Base-by-base conservation (phyloP, 2,797 vertebrate species). In the Ceyx erithaca region DNA sequence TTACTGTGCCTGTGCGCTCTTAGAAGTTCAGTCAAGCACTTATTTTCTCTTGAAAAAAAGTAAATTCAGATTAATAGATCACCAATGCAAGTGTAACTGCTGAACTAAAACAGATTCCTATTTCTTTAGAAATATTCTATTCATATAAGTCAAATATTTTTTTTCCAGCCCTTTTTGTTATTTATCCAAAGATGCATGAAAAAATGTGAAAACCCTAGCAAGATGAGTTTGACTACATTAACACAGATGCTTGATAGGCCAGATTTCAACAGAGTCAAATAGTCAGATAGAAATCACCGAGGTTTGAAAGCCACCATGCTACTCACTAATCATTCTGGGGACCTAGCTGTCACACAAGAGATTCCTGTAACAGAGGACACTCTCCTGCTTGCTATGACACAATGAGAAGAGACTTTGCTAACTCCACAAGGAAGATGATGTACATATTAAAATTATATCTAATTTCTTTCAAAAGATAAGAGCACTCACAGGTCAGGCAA, bases 401-500 rank as follows among this genome's bases (percentile, higher is more conserved):
- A n/a, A 37, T 0, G 3, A 81, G n/a, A 41, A 67, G 48, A 86
- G 70, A 73, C 28, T 81, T 77, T 46, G 30, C 61, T 77, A 66
- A 48, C 9, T 66, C 54, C 35, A 6, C 10, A 73, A 86, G 57
- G 57, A 90, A 90, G 52, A 61, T 57, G 73, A 79, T 0, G 3
- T 45, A 37, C 0, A 0, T 54, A 88, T 76, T 92, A 84, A 21
- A 23, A 62, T 25, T 52, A 3, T 35, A 87, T 28, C 64, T 71
- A 67, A 68, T 80, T 85, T 89, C 85, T 85, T 92, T 87, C 72
- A 62, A 66, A 78, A 80, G 71, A 54, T 70, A 88, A 95, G 61
- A 26, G 82, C 64, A 85, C 54, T 57, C 57, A 62, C 68, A 71
- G 52, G 80, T 82, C 8, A 4, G 85, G 45, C 75, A 85, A 67